A percentile compares a stretch with the other conserved stretches of the same genome.
Evolutionary conservation across 1,140 invertebrate species (phyloP).

Genomic region (Drosophila gunungcola): DNA sequence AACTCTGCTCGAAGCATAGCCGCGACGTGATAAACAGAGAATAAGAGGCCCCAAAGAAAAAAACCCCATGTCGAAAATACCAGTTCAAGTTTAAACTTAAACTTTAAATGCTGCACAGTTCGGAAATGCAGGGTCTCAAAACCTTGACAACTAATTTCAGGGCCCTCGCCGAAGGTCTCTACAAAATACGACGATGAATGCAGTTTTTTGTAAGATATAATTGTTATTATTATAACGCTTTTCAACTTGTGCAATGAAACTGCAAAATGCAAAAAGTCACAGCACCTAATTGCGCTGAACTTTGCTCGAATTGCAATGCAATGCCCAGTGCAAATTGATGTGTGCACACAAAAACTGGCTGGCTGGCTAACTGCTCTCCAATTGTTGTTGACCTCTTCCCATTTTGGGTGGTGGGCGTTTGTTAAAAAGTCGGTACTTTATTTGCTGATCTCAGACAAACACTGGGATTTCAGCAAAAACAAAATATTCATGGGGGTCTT

Average conservation of each 20-base stretch:
- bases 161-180: conserved; percentile 68
- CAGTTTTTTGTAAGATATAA: conserved; percentile 63
- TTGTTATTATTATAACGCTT: conserved; percentile 45
- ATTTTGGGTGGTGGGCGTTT: conserved; percentile 19
- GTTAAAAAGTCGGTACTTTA: neutral
- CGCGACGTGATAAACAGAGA: conserved; percentile 49
- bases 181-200: conserved; percentile 68
- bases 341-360: neutral
- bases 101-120: conserved; percentile 53
- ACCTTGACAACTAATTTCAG: conserved; percentile 81
- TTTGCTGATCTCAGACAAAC: conserved; percentile 28
- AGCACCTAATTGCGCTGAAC: conserved; percentile 71
- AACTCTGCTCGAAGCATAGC: conserved; percentile 58
- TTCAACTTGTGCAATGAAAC: conserved; percentile 42
- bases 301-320: conserved; percentile 59
- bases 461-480: conserved; percentile 13
- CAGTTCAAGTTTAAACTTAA: conserved; percentile 76
- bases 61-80: conserved; percentile 62
- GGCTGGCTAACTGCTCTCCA: conserved; percentile 16
- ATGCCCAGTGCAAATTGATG: conserved; percentile 10
- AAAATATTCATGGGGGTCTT: conserved; percentile 16
- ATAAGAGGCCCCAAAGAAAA: conserved; percentile 42
- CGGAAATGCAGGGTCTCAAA: conserved; percentile 63
- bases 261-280: conserved; percentile 63
- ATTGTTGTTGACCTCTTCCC: conserved; percentile 63